Evolutionary conservation across 2,113 vertebrate species (phyloP), one percentile per base, ranked within the genome.

Genomic region (Salvelinus namaycush): DNA sequence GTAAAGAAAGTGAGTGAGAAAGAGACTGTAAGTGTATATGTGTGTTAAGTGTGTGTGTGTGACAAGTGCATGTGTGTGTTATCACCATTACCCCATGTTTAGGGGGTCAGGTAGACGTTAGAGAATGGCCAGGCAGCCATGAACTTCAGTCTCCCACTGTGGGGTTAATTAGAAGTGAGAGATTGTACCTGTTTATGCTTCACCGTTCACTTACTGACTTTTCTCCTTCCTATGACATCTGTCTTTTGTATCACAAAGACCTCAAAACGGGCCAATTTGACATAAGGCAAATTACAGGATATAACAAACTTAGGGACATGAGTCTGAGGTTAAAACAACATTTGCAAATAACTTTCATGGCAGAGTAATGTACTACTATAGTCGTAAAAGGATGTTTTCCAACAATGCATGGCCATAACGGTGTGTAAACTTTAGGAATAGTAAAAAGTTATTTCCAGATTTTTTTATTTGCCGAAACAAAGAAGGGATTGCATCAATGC

Each of bases 131-230:
- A 29, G 26, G 65, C 22, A 62, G 60, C 66, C 73, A 65, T 60
- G 66, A 76, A 75, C 69, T 27, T 64, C 66, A 7, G 34, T 71
- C 69, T 74, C 78, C 57, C 74, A 76, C 74, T 3, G 22, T 6
- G 31, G 14, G 79, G 80, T 68, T 86, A 73, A 87, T 88, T 81
- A 87, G 75, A 72, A 82, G 66, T 76, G 80, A 83, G 73, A 79
- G 79, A 76, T 72, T 79, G 71, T 39, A 73, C 66, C 73, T 44
- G 39, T 67, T 79, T 78, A 44, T 26, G 11, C 80, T 74, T 59
- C 54, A 44, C 67, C 51, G 76, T 78, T 85, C 72, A 74, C 81
- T 79, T 81, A 54, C 34, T 16, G 67, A 44, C 27, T 44, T 75
- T 74, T 68, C 68, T 79, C 76, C 78, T 66, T 86, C 76, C 72